phyloP scores from a whole-genome alignment of 1,140 invertebrate genomes.

The Hycleus cichorii region DNA sequence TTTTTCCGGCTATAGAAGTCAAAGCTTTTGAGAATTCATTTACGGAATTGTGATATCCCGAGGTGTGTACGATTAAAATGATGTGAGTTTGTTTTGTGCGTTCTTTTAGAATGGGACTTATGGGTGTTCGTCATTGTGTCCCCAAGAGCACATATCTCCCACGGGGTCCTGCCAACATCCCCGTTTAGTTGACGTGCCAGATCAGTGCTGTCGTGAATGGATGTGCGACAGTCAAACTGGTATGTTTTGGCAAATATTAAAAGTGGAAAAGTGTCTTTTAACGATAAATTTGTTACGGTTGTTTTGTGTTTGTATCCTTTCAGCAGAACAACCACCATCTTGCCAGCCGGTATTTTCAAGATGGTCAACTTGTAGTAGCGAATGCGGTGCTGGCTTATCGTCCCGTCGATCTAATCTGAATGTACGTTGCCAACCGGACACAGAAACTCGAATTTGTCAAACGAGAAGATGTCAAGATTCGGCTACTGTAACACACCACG shows the following conservation, averaged over 20 bases:
- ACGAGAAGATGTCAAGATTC: slow-evolving; percentile 40
- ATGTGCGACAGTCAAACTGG: slow-evolving; percentile 57
- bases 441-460: slow-evolving; percentile 57
- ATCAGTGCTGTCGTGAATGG: slow-evolving; percentile 67
- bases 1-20: too few relatives aligned
- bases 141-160: slow-evolving; percentile 60
- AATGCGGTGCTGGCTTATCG: slow-evolving; percentile 57
- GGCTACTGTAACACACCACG: slow-evolving; percentile 30
- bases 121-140: slow-evolving; percentile 64
- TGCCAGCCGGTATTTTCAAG: slow-evolving; percentile 42
- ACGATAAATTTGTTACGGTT: too few relatives aligned
- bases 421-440: slow-evolving; percentile 48
- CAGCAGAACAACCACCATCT: slow-evolving; percentile 36
- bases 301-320: slow-evolving; percentile 4
- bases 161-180: slow-evolving; percentile 52
- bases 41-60: too few relatives aligned
- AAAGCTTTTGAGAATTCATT: too few relatives aligned
- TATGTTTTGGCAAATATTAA: slow-evolving; percentile 3
- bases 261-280: not conserved
- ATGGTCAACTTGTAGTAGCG: slow-evolving; percentile 55
- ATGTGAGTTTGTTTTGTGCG: slow-evolving; percentile 19
- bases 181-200: slow-evolving; percentile 56
- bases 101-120: slow-evolving; percentile 56
- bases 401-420: slow-evolving; percentile 53
- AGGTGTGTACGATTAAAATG: too few relatives aligned